Percentiles rank a stretch among this genome's conserved stretches.
Evolutionary conservation across 2,888 invertebrate genomes (phyloP).

Genomic region (Polymixis flavicincta): DNA sequence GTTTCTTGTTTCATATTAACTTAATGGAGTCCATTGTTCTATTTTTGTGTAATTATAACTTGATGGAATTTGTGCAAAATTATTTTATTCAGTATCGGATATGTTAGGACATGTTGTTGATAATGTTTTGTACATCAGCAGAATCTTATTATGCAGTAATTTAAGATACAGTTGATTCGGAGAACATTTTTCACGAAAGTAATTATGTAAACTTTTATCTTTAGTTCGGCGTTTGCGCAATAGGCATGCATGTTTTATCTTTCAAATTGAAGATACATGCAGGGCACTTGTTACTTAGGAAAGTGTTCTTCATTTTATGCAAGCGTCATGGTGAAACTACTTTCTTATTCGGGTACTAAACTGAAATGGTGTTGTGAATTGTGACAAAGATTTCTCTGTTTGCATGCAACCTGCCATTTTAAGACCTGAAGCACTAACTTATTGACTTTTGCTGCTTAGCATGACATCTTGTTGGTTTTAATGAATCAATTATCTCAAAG

Average conservation of each 20-base stretch:
- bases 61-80: conserved; percentile 75
- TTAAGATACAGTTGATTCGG: conserved; percentile 17
- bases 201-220: conserved; percentile 16
- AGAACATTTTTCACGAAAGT: conserved; percentile 7
- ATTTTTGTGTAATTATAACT: conserved; percentile 73
- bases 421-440: not conserved
- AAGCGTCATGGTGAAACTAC: conserved; percentile 34
- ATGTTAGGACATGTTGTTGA: conserved; percentile 43
- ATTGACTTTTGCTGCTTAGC: not conserved
- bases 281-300: conserved; percentile 17
- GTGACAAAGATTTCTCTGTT: conserved; percentile 9
- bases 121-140: conserved; percentile 25
- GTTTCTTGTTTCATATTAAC: conserved; percentile 68
- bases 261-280: not conserved
- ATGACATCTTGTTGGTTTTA: not conserved
- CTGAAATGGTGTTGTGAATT: conserved; percentile 22
- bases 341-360: conserved; percentile 28
- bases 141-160: conserved; percentile 23
- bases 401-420: conserved; percentile 4
- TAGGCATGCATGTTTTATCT: not conserved
- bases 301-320: conserved; percentile 20
- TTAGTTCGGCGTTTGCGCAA: not conserved
- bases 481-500: not conserved
- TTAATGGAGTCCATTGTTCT: conserved; percentile 75
- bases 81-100: conserved; percentile 62